Percentiles rank a stretch among this genome's conserved stretches.
Evolutionary conservation across 2,888 invertebrate species (phyloP).

Genomic region (Calameuta pallipes): DNA sequence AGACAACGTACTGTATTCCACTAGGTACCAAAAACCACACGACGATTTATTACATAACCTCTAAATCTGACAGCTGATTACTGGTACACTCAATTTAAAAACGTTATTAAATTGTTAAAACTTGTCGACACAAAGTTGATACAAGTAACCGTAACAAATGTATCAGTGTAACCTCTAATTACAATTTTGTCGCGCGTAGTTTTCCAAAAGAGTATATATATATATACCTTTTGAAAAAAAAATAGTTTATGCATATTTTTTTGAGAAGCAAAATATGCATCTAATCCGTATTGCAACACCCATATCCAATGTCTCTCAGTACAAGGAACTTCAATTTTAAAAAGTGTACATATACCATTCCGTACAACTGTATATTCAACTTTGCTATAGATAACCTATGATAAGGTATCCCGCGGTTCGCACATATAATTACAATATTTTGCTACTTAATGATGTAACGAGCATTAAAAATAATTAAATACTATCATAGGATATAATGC

Average conservation of each 20-base stretch:
- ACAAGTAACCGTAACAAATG: background rate
- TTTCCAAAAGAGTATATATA: background rate
- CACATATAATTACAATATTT: background rate
- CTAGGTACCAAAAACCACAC: background rate
- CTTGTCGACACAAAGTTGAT: background rate
- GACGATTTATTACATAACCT: no score
- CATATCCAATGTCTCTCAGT: background rate
- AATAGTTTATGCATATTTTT: no score
- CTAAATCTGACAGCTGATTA: no score
- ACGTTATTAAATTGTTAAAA: no score
- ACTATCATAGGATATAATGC: background rate
- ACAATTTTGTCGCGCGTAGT: background rate
- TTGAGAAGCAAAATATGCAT: background rate
- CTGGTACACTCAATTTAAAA: background rate
- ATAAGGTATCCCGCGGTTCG: background rate
- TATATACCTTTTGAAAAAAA: background rate
- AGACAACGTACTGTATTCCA: background rate
- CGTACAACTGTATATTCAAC: background rate
- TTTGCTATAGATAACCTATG: background rate
- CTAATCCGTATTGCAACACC: background rate
- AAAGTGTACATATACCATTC: background rate
- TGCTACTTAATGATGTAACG: background rate
- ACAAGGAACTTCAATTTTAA: background rate
- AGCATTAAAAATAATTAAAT: background rate
- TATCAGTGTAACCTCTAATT: background rate